A percentile compares a stretch with the other conserved stretches of the same genome.
phyloP scores from a whole-genome alignment of 2,888 invertebrate genomes.

The Anorthoa munda region DNA sequence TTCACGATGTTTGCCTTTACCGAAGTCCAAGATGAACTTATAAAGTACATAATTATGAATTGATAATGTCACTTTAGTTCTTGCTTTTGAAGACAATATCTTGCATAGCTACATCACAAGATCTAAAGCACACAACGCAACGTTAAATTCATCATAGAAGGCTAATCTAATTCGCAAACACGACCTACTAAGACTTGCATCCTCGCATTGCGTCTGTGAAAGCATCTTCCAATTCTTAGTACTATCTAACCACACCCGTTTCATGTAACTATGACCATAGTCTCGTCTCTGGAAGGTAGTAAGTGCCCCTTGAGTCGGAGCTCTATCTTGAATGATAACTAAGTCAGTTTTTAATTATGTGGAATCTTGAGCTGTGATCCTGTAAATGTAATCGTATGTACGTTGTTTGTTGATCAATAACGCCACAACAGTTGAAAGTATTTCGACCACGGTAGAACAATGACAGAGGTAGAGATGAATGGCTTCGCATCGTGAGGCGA shows the following conservation, averaged over 20 bases:
- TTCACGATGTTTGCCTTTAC: too few species aligned
- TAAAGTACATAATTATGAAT: too few species aligned
- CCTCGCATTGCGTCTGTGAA: background rate
- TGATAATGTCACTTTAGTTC: too few species aligned
- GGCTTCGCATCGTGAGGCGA: too few species aligned
- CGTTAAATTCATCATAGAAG: constrained; percentile 3
- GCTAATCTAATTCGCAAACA: constrained; percentile 4
- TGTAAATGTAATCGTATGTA: too few species aligned
- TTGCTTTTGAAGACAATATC: too few species aligned
- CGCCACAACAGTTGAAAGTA: too few species aligned
- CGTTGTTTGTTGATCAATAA: too few species aligned
- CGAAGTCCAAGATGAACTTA: too few species aligned
- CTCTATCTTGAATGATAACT: background rate
- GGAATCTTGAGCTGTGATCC: background rate
- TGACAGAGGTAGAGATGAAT: too few species aligned
- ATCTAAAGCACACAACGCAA: background rate
- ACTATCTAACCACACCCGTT: constrained; percentile 28
- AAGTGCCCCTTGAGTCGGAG: background rate
- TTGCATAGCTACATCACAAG: background rate
- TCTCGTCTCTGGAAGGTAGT: constrained; percentile 3
- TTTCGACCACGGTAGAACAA: too few species aligned
- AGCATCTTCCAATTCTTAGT: background rate
- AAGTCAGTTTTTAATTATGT: background rate
- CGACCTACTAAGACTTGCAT: background rate
- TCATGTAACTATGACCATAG: constrained; percentile 24